phyloP scores from a whole-genome alignment of 2,113 vertebrate genomes.

The Ammodytes dubius region DNA sequence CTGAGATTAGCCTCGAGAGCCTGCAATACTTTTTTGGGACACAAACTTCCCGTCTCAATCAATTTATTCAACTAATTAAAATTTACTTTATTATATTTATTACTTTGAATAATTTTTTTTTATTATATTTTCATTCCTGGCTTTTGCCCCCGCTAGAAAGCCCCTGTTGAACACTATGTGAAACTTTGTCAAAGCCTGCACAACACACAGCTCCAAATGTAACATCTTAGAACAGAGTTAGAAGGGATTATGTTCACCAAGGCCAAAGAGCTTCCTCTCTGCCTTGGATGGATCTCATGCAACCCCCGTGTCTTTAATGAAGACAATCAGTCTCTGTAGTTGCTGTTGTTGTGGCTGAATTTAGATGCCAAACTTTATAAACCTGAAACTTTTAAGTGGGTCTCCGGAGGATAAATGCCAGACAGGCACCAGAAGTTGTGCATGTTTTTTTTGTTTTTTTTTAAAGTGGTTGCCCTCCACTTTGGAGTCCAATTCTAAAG shows the following conservation, averaged over 20 bases:
- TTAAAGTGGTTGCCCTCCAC: slow-evolving; percentile 51
- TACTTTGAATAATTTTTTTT: no score
- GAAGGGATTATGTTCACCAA: not conserved
- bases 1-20: no score
- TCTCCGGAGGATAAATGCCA: slow-evolving; percentile 44
- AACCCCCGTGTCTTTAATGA: not conserved
- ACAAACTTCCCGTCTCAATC: no score
- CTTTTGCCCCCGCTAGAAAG: no score
- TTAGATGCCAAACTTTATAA: slow-evolving; percentile 43
- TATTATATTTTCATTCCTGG: no score
- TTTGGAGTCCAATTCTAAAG: slow-evolving; percentile 72
- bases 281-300: not conserved
- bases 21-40: no score
- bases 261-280: not conserved
- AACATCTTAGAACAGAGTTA: not conserved
- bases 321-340: not conserved
- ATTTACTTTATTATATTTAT: no score
- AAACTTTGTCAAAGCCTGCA: not conserved
- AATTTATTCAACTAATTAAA: no score
- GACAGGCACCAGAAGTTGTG: slow-evolving; percentile 53
- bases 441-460: slow-evolving; percentile 52
- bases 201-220: not conserved
- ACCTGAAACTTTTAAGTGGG: slow-evolving; percentile 57
- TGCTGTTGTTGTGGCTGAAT: slow-evolving; percentile 28
- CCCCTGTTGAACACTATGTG: not conserved